A percentile compares a stretch with the other conserved stretches of the same genome.
Evolutionary conservation across 2,888 invertebrate genomes (phyloP).

Genomic region (Hermodice carunculata): DNA sequence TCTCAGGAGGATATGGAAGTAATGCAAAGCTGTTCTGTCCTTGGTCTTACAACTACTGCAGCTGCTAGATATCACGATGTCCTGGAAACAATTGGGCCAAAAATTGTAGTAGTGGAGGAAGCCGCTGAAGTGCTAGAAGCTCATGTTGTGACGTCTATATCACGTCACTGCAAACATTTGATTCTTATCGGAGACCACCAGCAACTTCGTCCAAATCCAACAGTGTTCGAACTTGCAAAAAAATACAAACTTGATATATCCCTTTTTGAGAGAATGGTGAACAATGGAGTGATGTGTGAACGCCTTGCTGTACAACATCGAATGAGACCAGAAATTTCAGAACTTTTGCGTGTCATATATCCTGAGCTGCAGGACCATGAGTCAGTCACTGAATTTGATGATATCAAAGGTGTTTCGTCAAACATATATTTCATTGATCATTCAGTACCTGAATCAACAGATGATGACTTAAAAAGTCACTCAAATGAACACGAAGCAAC

Average conservation of each 20-base stretch:
- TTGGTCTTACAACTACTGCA: slow-evolving; percentile 67
- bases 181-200: slow-evolving; percentile 88
- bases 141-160: slow-evolving; percentile 84
- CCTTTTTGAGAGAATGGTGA: slow-evolving; percentile 85
- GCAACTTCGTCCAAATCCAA: slow-evolving; percentile 82
- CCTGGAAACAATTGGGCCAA: slow-evolving; percentile 61
- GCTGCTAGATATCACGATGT: slow-evolving; percentile 59
- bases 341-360: slow-evolving; percentile 57
- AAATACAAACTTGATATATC: slow-evolving; percentile 82
- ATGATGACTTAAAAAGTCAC: slow-evolving; percentile 53
- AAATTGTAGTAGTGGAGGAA: slow-evolving; percentile 80
- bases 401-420: slow-evolving; percentile 52
- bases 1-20: slow-evolving; percentile 50
- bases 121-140: slow-evolving; percentile 90
- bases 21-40: slow-evolving; percentile 47
- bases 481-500: slow-evolving; percentile 62
- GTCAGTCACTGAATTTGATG: slow-evolving; percentile 45
- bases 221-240: slow-evolving; percentile 78
- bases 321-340: slow-evolving; percentile 66
- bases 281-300: slow-evolving; percentile 76
- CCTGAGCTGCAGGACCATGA: slow-evolving; percentile 53
- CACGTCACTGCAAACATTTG: slow-evolving; percentile 81
- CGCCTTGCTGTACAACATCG: slow-evolving; percentile 75
- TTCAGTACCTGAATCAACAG: slow-evolving; percentile 44
- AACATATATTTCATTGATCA: slow-evolving; percentile 65